Evolutionary conservation across 2,888 invertebrate species (phyloP).

Genomic region (Ctena decussata): DNA sequence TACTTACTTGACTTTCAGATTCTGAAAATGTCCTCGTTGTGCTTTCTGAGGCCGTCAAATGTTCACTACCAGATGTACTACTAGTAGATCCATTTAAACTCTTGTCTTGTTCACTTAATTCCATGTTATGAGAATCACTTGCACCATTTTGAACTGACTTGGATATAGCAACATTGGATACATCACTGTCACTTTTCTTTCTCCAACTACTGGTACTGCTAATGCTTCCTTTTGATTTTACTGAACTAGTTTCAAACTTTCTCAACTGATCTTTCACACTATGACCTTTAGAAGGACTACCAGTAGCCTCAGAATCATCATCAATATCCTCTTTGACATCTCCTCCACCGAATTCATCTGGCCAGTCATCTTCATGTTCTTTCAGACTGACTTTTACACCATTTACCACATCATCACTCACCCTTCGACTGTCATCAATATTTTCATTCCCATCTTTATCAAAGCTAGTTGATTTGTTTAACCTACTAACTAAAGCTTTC

Average conservation of each 20-base stretch:
- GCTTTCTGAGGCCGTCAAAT: background rate
- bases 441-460: background rate
- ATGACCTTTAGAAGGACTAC: background rate
- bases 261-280: slow-evolving; percentile 7
- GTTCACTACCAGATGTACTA: background rate
- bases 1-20: slow-evolving; percentile 63
- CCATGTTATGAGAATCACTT: slow-evolving; percentile 52
- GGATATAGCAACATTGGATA: background rate
- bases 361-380: background rate
- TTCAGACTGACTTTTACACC: slow-evolving; percentile 5
- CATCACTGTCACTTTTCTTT: background rate
- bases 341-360: background rate
- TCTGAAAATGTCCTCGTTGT: slow-evolving; percentile 36
- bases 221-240: background rate
- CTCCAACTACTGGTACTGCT: background rate
- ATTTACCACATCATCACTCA: background rate
- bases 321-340: background rate
- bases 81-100: background rate
- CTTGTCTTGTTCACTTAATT: background rate
- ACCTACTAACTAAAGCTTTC: slow-evolving; percentile 74
- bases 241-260: background rate
- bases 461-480: slow-evolving; percentile 54
- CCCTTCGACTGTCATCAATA: background rate
- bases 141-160: background rate
- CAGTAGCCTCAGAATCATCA: background rate